Evolutionary conservation across 2,113 vertebrate genomes (phyloP).

Genomic region (human (Homo sapiens)): GRCh38 chr3:170392501-170393000

Average conservation of each 20-base stretch:
- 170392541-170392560: constrained; percentile 72
- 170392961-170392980: constrained; percentile 60
- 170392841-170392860: constrained; percentile 50
- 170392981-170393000: constrained; percentile 49
- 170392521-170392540: constrained; percentile 75
- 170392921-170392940: constrained; percentile 61
- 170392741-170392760: constrained; percentile 65
- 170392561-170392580: constrained; percentile 77
- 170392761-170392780: constrained; percentile 75
- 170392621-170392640: constrained; percentile 72
- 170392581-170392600: constrained; percentile 86
- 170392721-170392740: constrained; percentile 75
- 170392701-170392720: constrained; percentile 74
- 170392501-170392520: constrained; percentile 72
- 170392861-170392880: constrained; percentile 64
- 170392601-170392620: constrained; percentile 84
- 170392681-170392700: constrained; percentile 80
- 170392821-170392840: constrained; percentile 19
- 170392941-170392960: constrained; percentile 60
- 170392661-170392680: constrained; percentile 75
- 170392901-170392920: constrained; percentile 49
- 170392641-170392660: constrained; percentile 63
- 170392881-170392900: constrained; percentile 42
- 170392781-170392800: constrained; percentile 63
- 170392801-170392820: constrained; percentile 25